Evolutionary conservation across 2,888 invertebrate species (phyloP), one percentile per base, ranked within the genome.

Genomic region (Rotaria sp.): DNA sequence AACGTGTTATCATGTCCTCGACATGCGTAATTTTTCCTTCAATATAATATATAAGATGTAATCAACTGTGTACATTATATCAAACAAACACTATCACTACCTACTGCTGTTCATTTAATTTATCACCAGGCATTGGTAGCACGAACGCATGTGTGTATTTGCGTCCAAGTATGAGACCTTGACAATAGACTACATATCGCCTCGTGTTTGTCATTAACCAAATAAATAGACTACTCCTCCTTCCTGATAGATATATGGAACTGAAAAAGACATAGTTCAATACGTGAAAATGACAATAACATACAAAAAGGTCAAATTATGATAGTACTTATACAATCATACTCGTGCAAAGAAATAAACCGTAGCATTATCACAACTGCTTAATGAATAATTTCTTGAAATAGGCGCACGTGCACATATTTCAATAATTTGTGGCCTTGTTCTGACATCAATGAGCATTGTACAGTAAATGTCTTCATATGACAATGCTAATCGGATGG

Each of bases 161-260:
- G 67, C 67, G 38, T 35, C 67, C 35, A 7, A 30, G 21, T 67
- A 30, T 35, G 35, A 2, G 35, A 35, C 67, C 67, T 67, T 67
- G 67, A 67, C 21, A 35, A 21, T 35, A 67, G 67, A 67, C 21
- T 35, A 67, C 35, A 67, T 38, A 11, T 35, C 21, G 35, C 35
- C 21, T 67, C 67, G 35, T 67, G 18, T 18, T 21, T 35, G 35
- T 18, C 13, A 67, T 67, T 67, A 67, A 67, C 67, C 21, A 67
- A 67, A 67, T 35, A 67, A 67, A 67, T 67, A 67, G 35, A 35
- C 67, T n/a, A 59, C 59, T 67, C 35, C 67, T 67, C 67, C 35
- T 67, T 67, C 67, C 38, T 13, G 21, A 35, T 35, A 30, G 67
- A 67, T 67, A 30, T 67, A 21, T 35, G 35, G 67, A 67, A 67